Percentiles rank a stretch among this genome's conserved stretches.
Evolutionary conservation across 2,797 vertebrate species (phyloP).

Genomic region (Notolepis coatsorum): DNA sequence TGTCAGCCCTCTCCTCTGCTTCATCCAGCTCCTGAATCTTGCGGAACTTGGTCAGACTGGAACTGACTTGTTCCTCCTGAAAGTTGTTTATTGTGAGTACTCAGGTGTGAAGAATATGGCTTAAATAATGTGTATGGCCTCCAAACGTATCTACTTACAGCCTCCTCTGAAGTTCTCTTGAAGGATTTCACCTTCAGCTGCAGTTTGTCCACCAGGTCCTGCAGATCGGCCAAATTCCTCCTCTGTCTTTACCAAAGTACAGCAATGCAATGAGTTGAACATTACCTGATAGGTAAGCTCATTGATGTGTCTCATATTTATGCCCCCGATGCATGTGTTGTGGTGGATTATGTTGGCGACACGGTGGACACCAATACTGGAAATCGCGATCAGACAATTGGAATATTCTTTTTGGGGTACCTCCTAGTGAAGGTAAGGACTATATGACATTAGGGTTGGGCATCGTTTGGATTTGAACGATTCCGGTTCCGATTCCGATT

Average conservation of each 20-base stretch:
- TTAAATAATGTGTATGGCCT: not conserved
- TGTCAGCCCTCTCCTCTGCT: slow-evolving; percentile 88
- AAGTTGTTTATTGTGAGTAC: not conserved
- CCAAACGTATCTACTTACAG: slow-evolving; percentile 56
- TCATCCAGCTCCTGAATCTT: slow-evolving; percentile 90
- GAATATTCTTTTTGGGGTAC: no score
- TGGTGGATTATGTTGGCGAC: no score
- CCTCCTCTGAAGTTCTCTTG: slow-evolving; percentile 72
- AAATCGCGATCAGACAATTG: no score
- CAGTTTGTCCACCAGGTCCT: slow-evolving; percentile 80
- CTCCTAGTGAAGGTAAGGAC: no score
- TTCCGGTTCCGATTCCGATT: no score
- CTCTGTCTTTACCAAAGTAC: slow-evolving; percentile 62
- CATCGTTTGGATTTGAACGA: no score
- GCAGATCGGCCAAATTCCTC: slow-evolving; percentile 77
- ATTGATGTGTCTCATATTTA: slow-evolving; percentile 91
- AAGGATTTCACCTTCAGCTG: slow-evolving; percentile 79
- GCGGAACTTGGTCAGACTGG: slow-evolving; percentile 84
- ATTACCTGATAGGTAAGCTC: slow-evolving; percentile 92
- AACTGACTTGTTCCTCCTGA: slow-evolving; percentile 87
- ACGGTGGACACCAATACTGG: no score
- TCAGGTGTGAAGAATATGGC: no score
- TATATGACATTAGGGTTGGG: no score
- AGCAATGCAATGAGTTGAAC: not conserved
- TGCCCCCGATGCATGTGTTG: no score